Base-by-base conservation (phyloP, 2,113 vertebrate genomes). In the Pogona vitticeps region DNA sequence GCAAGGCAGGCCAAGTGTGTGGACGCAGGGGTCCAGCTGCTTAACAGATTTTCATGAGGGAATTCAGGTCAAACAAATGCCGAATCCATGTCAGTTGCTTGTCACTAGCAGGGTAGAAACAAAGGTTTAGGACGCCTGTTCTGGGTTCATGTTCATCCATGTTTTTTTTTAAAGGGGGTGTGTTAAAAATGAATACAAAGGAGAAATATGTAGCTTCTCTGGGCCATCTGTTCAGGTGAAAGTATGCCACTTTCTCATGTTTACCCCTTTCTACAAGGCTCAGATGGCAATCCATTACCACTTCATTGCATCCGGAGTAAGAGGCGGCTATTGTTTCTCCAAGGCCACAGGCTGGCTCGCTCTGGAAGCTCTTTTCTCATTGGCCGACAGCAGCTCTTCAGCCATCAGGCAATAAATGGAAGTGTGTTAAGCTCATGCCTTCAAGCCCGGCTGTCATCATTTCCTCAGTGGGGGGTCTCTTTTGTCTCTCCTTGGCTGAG, bases 221-320 rank as follows among this genome's bases (percentile, higher is more conserved):
- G 7, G 83, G 67, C 92, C 94, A 95, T 92, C 94, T 93, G 94
- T 84, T 93, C 73, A n/a, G 86, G 88, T 76, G 20, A 67, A 93
- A 83, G 86, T 85, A 81, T 87, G 84, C 89, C 86, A 83, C 80
- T 81, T 83, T 76, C 82, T 89, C 78, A 88, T 84, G 89, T 79
- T 85, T 88, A 7, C n/a, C 86, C 20, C 59, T 86, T 42, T 31
- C 58, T 0, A 0, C 70, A 31, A 61, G 76, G 76, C 6, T 88
- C 86, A 52, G 8, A 0, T 0, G 6, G 70, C 73, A 18, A 80
- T 90, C 88, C 52, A 28, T 72, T 85, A 72, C 88, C 80, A n/a
- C 23, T 78, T 72, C 38, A 91, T 88, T 21, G n/a, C 89, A 40
- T 0, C 0, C 83, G 87, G 89, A 33, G 80, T 73, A 78, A 42